phyloP scores from a whole-genome alignment of 2,888 invertebrate species.

The Caenorhabditis drosophilae region DNA sequence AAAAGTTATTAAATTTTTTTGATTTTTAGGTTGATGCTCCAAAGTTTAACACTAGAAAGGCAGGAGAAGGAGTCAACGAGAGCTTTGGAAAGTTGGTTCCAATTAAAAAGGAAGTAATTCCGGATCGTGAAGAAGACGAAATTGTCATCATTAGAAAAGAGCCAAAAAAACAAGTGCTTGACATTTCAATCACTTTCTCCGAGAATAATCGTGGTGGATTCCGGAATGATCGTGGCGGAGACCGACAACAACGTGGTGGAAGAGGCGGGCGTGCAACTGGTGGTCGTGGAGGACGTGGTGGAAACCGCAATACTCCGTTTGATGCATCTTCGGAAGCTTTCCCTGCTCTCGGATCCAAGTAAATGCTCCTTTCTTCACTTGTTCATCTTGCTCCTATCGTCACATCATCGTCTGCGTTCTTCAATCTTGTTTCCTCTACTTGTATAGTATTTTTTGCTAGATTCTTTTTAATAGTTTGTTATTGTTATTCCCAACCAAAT shows the following conservation, averaged over 20 bases:
- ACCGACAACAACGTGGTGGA: constrained; percentile 28
- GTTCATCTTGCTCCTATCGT: constrained; percentile 8
- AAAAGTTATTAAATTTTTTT: constrained; percentile 3
- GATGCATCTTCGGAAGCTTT: constrained; percentile 55
- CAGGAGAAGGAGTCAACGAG: constrained; percentile 55
- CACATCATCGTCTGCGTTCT: constrained; percentile 25
- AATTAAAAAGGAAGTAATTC: constrained; percentile 53
- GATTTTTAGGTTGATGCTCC: constrained; percentile 33
- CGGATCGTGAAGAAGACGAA: constrained; percentile 49
- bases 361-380: constrained; percentile 15
- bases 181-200: constrained; percentile 56
- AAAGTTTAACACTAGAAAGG: constrained; percentile 64
- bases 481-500: constrained; percentile 35
- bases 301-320: constrained; percentile 40
- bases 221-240: constrained; percentile 42
- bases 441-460: constrained; percentile 16
- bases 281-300: constrained; percentile 36
- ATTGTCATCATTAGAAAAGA: constrained; percentile 41
- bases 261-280: constrained; percentile 37
- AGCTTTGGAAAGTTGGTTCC: constrained; percentile 54
- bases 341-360: constrained; percentile 60
- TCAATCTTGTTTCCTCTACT: constrained; percentile 26
- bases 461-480: constrained; percentile 25
- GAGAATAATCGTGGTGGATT: constrained; percentile 27
- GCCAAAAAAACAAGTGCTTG: constrained; percentile 48